Evolutionary conservation across 2,113 vertebrate species (phyloP), one percentile per base, ranked within the genome.

Genomic region (Collichthys lucidus): DNA sequence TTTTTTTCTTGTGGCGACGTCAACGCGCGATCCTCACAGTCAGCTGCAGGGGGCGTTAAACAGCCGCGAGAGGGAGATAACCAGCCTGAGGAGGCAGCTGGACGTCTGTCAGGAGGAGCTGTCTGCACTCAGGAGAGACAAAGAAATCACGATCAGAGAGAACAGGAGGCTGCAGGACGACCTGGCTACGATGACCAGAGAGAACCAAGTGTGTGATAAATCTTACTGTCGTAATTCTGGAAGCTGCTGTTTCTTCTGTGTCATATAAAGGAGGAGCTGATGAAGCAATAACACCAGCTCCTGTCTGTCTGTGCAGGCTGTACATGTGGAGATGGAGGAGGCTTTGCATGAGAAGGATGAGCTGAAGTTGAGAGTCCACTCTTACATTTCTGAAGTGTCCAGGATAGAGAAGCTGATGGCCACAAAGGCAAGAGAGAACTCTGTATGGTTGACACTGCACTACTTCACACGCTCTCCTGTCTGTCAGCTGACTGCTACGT

Each of bases 151-250:
- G 65, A 68, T 96, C 74, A 96, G 96, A 70, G 98, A 99, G 92
- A 99, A 98, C 89, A 93, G 96, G 64, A 92, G 97, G 72, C 90
- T 99, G 56, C 97, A 98, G 70, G 97, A 98, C 40, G 98, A 99
- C 89, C 92, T 99, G 84, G 91, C 94, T 77, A 98, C 96, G 12
- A 95, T 99, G 97, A 96, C 97, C 76, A 95, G 96, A 84, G 98
- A 99, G 94, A 98, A 98, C 86, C 98, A 98, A 94, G 98, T 99
- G 88, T 11, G 60, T 17, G 5, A 8, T 0, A 3, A 35, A 50
- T 3, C 1, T 11, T 1, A 31, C 8, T 46, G 15, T 5, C 20
- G 29, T 17, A 1, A 15, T 3, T 20, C 49, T 24, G 16, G 9
- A 0, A 11, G 10, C 35, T 6, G 2, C 7, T 22, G 29, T 46